These are phyloP conservation scores for Cyprinodon diabolis DNA, from an alignment of 2,797 vertebrate genomes.

Conservation along the genomic window DNA sequence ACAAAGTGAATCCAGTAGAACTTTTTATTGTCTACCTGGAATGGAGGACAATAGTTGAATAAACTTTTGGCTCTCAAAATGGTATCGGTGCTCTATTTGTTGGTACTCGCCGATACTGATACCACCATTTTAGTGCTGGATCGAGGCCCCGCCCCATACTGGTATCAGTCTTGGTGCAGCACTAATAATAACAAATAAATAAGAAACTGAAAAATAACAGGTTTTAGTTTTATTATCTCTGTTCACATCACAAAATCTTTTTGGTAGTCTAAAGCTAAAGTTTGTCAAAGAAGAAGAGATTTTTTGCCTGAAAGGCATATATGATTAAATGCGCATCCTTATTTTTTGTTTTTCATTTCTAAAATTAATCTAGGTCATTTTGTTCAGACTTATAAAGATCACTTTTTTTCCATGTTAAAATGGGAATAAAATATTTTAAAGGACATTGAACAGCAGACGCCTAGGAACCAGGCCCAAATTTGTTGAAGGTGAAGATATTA, in stretches of 20 bases:
- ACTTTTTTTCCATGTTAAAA: background rate
- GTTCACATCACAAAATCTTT: conserved; percentile 16
- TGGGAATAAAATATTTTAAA: background rate
- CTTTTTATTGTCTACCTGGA: too few species aligned
- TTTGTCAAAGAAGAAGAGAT: background rate
- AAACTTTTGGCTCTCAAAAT: too few species aligned
- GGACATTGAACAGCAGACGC: background rate
- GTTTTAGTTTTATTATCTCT: conserved; percentile 35
- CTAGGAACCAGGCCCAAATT: too few species aligned
- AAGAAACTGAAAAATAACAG: conserved; percentile 17
- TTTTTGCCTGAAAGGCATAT: background rate
- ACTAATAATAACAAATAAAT: too few species aligned
- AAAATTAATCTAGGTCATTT: background rate
- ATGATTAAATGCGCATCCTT: background rate
- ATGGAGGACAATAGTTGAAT: too few species aligned
- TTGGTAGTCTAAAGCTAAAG: conserved; percentile 21
- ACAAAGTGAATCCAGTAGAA: too few species aligned
- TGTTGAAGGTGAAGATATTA: too few species aligned
- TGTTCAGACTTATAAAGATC: background rate
- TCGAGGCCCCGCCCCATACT: too few species aligned
- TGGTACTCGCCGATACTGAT: too few species aligned
- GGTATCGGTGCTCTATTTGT: too few species aligned
- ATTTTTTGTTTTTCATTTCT: background rate
- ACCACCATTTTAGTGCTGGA: too few species aligned
- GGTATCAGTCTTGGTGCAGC: too few species aligned